phyloP scores from a whole-genome alignment of 1,140 invertebrate genomes.

The Hycleus phaleratus region DNA sequence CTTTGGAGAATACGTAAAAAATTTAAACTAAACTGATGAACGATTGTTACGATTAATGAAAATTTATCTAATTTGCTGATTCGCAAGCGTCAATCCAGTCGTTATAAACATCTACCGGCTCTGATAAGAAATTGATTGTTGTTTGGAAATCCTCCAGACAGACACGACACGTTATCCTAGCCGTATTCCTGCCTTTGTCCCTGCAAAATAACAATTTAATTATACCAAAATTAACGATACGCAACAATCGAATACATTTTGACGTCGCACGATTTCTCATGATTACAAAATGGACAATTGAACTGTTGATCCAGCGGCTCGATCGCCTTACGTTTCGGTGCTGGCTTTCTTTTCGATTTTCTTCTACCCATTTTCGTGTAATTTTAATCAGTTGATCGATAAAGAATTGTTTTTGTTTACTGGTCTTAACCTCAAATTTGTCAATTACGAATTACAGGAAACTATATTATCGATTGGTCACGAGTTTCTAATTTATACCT shows the following conservation, averaged over 20 bases:
- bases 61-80: conserved; percentile 62
- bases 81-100: conserved; percentile 99
- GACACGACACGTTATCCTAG: conserved; percentile 87
- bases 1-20: too few relatives aligned
- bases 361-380: conserved; percentile 75
- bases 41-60: too few relatives aligned
- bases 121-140: conserved; percentile 91
- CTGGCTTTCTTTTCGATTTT: conserved; percentile 96
- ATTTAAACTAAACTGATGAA: too few relatives aligned
- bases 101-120: conserved; percentile 97
- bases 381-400: too few relatives aligned
- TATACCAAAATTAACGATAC: neutral
- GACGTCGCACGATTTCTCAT: conserved; percentile 98
- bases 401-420: too few relatives aligned
- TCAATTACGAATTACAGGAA: too few relatives aligned
- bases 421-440: too few relatives aligned
- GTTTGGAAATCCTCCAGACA: conserved; percentile 97
- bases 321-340: conserved; percentile 88
- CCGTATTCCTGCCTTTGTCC: conserved; percentile 88
- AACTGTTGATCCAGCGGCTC: conserved; percentile 92
- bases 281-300: conserved; percentile 99
- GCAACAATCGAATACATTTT: conserved; percentile 71
- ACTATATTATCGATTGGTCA: too few relatives aligned
- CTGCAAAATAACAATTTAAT: conserved; percentile 49
- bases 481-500: too few relatives aligned